Conservation (phyloP, 2,113 vertebrate genomes). For the Carassius gibelio region DNA sequence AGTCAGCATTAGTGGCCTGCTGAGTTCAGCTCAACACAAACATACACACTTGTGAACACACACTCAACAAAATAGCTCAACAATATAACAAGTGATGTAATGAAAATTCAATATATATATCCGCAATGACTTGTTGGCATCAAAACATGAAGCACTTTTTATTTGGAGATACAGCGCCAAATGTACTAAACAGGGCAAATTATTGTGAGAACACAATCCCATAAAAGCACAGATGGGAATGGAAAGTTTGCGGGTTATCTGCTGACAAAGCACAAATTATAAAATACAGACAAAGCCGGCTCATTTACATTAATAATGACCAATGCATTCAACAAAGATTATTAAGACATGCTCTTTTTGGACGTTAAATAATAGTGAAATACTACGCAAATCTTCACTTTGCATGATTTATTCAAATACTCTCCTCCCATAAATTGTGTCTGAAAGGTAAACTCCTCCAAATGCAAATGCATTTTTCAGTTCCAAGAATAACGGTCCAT, state of each 20-base stretch:
- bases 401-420: too few species aligned
- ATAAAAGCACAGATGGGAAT: neutral
- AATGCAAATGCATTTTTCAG: too few species aligned
- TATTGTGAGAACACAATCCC: neutral
- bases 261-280: neutral
- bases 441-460: too few species aligned
- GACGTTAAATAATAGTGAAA: too few species aligned
- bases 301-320: neutral
- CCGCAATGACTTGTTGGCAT: neutral
- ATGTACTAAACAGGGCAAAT: neutral
- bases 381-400: too few species aligned
- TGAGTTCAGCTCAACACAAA: constrained; percentile 7
- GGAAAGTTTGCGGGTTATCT: neutral
- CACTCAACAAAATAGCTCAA: neutral
- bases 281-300: neutral
- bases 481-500: too few species aligned
- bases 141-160: neutral
- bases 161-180: neutral
- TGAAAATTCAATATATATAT: neutral
- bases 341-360: too few species aligned
- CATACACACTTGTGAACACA: constrained; percentile 22
- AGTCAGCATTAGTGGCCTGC: constrained; percentile 25
- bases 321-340: neutral
- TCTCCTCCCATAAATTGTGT: too few species aligned
- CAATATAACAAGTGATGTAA: neutral